These are phyloP conservation scores for Trichogramma pretiosum DNA, from an alignment of 1,140 invertebrate species.

Conservation along the genomic window DNA sequence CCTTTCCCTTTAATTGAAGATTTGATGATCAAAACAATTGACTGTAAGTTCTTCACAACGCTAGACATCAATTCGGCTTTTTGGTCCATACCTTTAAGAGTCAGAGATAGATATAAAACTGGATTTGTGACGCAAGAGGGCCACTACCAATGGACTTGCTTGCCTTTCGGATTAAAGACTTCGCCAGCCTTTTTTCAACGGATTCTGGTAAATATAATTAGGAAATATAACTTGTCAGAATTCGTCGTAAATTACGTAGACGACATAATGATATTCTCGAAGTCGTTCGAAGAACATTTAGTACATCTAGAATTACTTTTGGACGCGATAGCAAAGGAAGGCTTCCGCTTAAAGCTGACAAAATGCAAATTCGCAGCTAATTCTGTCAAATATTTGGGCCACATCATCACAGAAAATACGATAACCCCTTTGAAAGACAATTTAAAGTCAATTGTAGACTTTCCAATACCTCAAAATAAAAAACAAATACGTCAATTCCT, in stretches of 20 bases:
- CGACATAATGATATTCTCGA: conserved; percentile 32
- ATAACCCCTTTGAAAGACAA: conserved; percentile 16
- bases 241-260: conserved; percentile 28
- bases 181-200: background rate
- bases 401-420: conserved; percentile 1
- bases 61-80: conserved; percentile 1
- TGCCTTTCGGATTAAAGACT: background rate
- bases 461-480: background rate
- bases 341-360: background rate
- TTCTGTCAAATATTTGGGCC: conserved; percentile 3
- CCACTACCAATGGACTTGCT: too few relatives aligned
- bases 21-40: conserved; percentile 1
- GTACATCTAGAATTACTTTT: background rate
- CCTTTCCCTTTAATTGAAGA: background rate
- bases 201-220: conserved; percentile 4
- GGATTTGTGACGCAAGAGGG: too few relatives aligned
- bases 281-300: conserved; percentile 28
- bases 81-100: background rate
- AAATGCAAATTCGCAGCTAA: conserved; percentile 3
- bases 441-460: conserved; percentile 20
- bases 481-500: conserved; percentile 2
- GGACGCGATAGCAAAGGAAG: background rate
- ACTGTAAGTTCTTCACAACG: background rate
- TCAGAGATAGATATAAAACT: background rate
- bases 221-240: conserved; percentile 26